Conservation (phyloP, 2,797 vertebrate species). For the Pseudochirops corinnae region DNA sequence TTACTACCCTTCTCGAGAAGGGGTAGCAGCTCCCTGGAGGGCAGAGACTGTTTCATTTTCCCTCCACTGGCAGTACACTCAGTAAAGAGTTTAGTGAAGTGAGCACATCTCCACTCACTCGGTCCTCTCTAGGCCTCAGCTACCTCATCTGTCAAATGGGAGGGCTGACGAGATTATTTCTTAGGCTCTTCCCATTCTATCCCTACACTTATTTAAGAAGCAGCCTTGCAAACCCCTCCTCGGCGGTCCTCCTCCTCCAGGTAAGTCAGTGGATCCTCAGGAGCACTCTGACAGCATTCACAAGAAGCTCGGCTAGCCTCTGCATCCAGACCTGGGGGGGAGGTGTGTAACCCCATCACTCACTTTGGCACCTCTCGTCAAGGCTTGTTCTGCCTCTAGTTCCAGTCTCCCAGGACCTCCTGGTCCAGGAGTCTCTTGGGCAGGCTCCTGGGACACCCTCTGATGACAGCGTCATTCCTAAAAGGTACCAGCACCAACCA, state of each 20-base stretch:
- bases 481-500: not conserved
- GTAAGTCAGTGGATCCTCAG: too few relatives aligned
- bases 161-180: not conserved
- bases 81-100: not conserved
- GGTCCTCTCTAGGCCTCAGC: constrained; percentile 15
- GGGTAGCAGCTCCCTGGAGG: too few relatives aligned
- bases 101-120: not conserved
- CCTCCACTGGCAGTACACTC: not conserved
- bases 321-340: too few relatives aligned
- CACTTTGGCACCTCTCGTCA: not conserved
- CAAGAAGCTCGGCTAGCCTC: not conserved
- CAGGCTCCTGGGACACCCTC: not conserved
- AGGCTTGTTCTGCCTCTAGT: not conserved
- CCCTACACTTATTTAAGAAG: not conserved
- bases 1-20: not conserved
- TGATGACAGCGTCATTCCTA: not conserved
- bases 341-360: too few relatives aligned
- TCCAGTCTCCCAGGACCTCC: not conserved
- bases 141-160: constrained; percentile 49
- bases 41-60: not conserved
- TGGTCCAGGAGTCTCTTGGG: not conserved
- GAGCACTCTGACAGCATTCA: not conserved
- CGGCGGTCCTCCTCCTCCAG: too few relatives aligned
- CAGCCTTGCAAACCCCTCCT: too few relatives aligned
- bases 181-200: not conserved